These are phyloP conservation scores for Hemaris fuciformis DNA, from an alignment of 2,888 invertebrate genomes.

Conservation along the genomic window DNA sequence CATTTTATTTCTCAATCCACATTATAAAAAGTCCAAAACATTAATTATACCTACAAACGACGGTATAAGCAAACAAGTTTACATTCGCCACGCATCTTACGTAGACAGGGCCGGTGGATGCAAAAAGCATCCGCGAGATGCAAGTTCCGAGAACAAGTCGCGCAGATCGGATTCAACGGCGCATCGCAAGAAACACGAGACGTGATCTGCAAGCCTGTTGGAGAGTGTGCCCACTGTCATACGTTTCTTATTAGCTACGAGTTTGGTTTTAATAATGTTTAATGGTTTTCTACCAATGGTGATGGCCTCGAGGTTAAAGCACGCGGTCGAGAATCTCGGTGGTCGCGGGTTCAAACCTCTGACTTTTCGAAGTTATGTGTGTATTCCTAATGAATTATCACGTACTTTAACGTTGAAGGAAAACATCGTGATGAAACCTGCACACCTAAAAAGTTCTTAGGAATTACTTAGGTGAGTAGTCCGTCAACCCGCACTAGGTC, in stretches of 20 bases:
- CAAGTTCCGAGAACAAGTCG: conserved; percentile 40
- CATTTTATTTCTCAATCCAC: too few species aligned
- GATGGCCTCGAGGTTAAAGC: too few species aligned
- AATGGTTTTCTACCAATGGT: not conserved
- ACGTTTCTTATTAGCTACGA: not conserved
- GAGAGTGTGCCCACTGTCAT: conserved; percentile 24
- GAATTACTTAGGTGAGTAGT: too few species aligned
- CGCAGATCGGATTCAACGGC: conserved; percentile 29
- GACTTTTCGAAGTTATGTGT: too few species aligned
- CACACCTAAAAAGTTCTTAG: too few species aligned
- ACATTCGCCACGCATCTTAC: not conserved
- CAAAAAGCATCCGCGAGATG: conserved; percentile 22
- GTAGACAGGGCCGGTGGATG: conserved; percentile 12
- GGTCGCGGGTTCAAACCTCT: too few species aligned
- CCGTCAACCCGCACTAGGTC: too few species aligned
- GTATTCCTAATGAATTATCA: too few species aligned
- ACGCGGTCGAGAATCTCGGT: too few species aligned
- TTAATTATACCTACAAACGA: not conserved
- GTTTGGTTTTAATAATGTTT: not conserved
- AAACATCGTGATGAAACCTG: too few species aligned
- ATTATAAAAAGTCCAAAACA: not conserved
- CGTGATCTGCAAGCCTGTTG: conserved; percentile 44
- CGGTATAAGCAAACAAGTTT: not conserved
- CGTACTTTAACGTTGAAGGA: too few species aligned
- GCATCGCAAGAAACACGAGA: conserved; percentile 49